Base-by-base conservation (phyloP, 35 echinoderm and acorn worm genomes). In the Chiridota heheva region DNA sequence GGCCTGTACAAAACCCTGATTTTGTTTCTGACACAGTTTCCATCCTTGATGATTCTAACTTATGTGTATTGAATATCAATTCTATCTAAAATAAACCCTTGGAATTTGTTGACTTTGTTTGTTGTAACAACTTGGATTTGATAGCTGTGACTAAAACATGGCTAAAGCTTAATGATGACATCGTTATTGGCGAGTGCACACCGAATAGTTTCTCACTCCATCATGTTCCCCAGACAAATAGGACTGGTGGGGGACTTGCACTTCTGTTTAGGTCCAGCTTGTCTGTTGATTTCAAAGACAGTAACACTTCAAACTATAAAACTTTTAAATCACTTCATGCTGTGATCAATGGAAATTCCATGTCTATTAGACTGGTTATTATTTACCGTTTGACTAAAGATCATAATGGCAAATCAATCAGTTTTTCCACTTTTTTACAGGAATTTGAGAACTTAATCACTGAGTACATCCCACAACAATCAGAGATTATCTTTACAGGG, bases 401-500 rank as follows among this genome's bases (percentile, higher is more conserved):
- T 35, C 4, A 27, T 76, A 55, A 43, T 18, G 72, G 42, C 31
- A 3, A 36, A 48, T 30, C 2, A 15, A 34, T 53, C 20, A 42
- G 18, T 29, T 76, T 57, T 76, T 56, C 72, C 17, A 38, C 62
- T 69, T 88, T 93, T 71, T 49, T 93, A 1, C 55, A 67, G 20
- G 78, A 93, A 42, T 84, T 88, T 72, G 45, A 67, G 30, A 25
- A 46, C 8, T 40, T 92, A 36, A 38, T 84, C 43, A 73, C 60
- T 58, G 55, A 66, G 25, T 73, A 77, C 60, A 24, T 82, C 34
- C 59, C 88, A 20, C 78, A 78, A 62, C 72, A 84, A 17, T 92
- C 83, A 46, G 84, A 93, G 15, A 40, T 88, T 57, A 34, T 92
- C 37, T 64, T 92, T 32, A 58, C 58, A 43, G 90, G 84, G 24